Base-by-base conservation (phyloP, 2,797 vertebrate species). In the Notoglanidium macrostoma region DNA sequence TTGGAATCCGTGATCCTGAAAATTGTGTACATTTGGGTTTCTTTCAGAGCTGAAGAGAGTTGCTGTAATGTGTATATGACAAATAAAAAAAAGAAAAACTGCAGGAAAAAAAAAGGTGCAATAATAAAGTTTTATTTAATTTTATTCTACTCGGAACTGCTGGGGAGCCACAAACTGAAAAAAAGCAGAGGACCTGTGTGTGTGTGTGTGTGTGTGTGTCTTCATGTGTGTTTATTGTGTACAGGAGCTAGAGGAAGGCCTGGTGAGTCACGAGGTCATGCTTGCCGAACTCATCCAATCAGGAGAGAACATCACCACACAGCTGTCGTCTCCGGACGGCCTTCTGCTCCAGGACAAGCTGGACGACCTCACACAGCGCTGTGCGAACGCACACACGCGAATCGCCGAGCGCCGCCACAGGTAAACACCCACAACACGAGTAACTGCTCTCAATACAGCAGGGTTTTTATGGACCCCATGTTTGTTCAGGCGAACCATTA, bases 241-340 rank as follows among this genome's bases (percentile, higher is more conserved):
- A 35, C 91, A 99, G 98, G 97, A 98, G 84, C 95, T 99, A 10
- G 97, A 99, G 88, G 97, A 98, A 85, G 97, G 97, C 54, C 85
- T 98, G 77, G 91, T 90, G 86, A 96, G 93, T 91, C 97, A 97
- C 92, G 95, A 97, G 91, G 90, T 93, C 9, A 93, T 95, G 87
- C 90, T 98, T 91, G 92, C 92, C 1, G 91, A 91, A 0, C 79
- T 99, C 35, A 96, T 94, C 92, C 95, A 90, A 89, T 96, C 96
- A 0, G 98, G 97, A 40, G 96, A 98, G 88, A 94, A 94, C 80
- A 97, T 99, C 87, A 95, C 96, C 84, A 95, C 96, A 84, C 97
- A 97, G 92, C 94, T 99, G 74, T 95, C 96, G 4, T 94, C 95
- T 49, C 95, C 95, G 0, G 97, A 98, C 0, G 96, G 97, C 77